Conservation (phyloP, 2,888 invertebrate species). For the Thalpophila matura region DNA sequence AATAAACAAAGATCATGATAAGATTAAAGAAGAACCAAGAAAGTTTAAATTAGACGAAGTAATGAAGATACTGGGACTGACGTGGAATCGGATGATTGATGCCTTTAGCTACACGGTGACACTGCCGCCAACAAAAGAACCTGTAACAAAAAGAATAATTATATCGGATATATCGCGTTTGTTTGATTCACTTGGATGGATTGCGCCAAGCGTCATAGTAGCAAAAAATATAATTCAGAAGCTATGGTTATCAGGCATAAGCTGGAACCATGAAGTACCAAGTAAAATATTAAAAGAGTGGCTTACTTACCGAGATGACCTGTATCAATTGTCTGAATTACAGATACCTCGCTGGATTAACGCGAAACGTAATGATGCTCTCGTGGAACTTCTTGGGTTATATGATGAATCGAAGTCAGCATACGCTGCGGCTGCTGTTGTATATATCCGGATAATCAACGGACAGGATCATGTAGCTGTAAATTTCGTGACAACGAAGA, state of each 20-base stretch:
- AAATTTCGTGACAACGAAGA: not conserved
- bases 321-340: not conserved
- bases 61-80: not conserved
- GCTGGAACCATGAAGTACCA: conserved; percentile 3
- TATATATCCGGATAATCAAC: not conserved
- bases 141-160: conserved; percentile 12
- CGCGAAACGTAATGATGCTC: not conserved
- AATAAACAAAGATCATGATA: not conserved
- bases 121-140: not conserved
- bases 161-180: not conserved
- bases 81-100: not conserved
- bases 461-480: not conserved
- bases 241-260: conserved; percentile 2
- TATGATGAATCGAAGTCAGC: not conserved
- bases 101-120: not conserved
- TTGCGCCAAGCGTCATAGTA: not conserved
- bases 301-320: not conserved
- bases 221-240: conserved; percentile 5
- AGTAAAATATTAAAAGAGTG: conserved; percentile 1
- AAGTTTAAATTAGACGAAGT: conserved; percentile 5
- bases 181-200: conserved; percentile 11
- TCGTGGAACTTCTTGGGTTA: conserved; percentile 1
- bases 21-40: not conserved
- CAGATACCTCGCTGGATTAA: conserved; percentile 6
- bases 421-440: not conserved